Conservation (phyloP, 2,113 vertebrate species). For the Nymphicus hollandicus region DNA sequence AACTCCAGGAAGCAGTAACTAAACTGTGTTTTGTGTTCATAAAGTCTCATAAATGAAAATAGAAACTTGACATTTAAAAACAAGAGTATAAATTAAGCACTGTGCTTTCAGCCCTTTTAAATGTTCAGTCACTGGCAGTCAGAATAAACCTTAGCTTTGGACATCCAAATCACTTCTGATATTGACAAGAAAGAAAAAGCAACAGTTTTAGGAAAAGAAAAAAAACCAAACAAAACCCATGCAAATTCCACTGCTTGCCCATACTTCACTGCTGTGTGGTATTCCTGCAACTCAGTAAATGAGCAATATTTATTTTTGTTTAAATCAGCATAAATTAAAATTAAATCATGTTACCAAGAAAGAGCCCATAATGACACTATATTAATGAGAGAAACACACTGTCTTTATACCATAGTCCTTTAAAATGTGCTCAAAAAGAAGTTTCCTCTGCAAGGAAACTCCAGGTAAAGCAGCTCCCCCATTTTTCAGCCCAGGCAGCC, state of each 20-base stretch:
- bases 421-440: background rate
- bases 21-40: background rate
- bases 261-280: background rate
- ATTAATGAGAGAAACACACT: background rate
- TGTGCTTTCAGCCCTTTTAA: background rate
- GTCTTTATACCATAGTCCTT: background rate
- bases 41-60: background rate
- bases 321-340: background rate
- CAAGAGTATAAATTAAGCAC: background rate
- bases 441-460: background rate
- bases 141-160: background rate
- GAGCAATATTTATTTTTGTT: background rate
- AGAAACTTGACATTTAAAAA: constrained; percentile 60
- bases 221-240: background rate
- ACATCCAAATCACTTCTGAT: background rate
- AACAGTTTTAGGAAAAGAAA: background rate
- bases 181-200: background rate
- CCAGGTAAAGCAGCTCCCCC: background rate
- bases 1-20: constrained; percentile 22
- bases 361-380: background rate
- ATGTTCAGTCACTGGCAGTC: background rate
- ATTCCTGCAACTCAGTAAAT: rapidly evolving
- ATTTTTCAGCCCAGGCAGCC: background rate
- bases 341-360: background rate
- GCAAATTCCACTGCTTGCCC: background rate